Evolutionary conservation across 30 jellyfish, hydroid and myxozoan genomes (phyloP).

Genomic region (Pelagia noctiluca): DNA sequence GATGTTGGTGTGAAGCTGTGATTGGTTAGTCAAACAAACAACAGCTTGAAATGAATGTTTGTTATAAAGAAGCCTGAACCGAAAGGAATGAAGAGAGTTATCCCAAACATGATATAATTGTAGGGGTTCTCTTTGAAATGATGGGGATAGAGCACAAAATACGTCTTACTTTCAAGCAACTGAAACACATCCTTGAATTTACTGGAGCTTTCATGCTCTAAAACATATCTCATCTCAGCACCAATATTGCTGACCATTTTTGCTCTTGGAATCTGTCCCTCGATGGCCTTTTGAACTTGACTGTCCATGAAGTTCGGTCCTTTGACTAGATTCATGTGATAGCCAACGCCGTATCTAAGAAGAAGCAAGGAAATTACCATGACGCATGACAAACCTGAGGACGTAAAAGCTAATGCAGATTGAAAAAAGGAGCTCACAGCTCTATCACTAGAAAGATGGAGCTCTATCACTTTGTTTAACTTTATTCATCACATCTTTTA

Average conservation of each 20-base stretch:
- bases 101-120: background rate
- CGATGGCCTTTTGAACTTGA: constrained; percentile 29
- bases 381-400: no score
- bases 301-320: constrained; percentile 65
- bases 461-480: no score
- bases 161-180: constrained; percentile 71
- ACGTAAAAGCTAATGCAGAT: no score
- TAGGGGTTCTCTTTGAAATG: background rate
- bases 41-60: no score
- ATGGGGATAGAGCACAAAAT: background rate
- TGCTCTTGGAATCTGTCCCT: constrained; percentile 69
- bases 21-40: no score
- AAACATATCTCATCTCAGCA: constrained; percentile 79
- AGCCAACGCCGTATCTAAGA: constrained; percentile 95
- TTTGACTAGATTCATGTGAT: constrained; percentile 91
- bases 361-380: background rate
- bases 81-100: no score
- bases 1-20: no score
- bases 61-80: no score
- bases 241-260: constrained; percentile 88
- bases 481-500: no score
- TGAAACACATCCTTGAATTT: constrained; percentile 81
- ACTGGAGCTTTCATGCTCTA: constrained; percentile 80
- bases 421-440: no score
- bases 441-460: no score